Evolutionary conservation across 1,140 invertebrate genomes (phyloP), one percentile per base, ranked within the genome.

Genomic region (Drosophila kanapiae): DNA sequence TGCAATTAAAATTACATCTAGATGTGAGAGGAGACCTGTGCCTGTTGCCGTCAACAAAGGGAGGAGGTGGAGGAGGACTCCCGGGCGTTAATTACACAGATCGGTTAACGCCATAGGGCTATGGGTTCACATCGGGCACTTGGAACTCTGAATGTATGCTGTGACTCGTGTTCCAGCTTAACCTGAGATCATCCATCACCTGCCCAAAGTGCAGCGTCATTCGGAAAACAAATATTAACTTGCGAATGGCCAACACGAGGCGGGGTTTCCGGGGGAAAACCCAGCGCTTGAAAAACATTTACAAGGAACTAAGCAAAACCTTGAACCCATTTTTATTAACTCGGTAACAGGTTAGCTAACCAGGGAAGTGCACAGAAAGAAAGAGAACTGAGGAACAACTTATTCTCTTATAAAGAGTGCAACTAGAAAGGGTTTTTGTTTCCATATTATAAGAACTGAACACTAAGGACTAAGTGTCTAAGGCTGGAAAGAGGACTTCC

Each of bases 171-270:
- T 42, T 54, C 38, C 45, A 35, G 13, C 38, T 37, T n/a, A 42
- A 47, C 62, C 49, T 80, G 57, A 80, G 77, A 80, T 84, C 64
- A 83, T 61, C 64, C 47, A 56, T 57, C 13, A 40, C 31, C 11
- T 18, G 16, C 13, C 51, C 37, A 40, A 59, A 49, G 14, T 48
- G 72, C 65, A 53, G 7, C 45, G 78, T 71, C 59, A 65, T 59
- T 48, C 9, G 42, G 5, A 40, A 71, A 40, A 48, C 53, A 37
- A 82, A 69, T 75, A 79, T 83, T 83, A 31, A 65, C 40, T 60
- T 3, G 37, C 38, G 45, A 37, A 31, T 40, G 23, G 3, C 8
- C 18, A 16, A 3, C 48, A 54, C 62, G 62, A 45, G 67, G 48
- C 48, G 45, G 31, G 31, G 45, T 72, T 74, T 74, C 54, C 68